Evolutionary conservation across 1,140 invertebrate genomes (phyloP).

Genomic region (Spodoptera litura): DNA sequence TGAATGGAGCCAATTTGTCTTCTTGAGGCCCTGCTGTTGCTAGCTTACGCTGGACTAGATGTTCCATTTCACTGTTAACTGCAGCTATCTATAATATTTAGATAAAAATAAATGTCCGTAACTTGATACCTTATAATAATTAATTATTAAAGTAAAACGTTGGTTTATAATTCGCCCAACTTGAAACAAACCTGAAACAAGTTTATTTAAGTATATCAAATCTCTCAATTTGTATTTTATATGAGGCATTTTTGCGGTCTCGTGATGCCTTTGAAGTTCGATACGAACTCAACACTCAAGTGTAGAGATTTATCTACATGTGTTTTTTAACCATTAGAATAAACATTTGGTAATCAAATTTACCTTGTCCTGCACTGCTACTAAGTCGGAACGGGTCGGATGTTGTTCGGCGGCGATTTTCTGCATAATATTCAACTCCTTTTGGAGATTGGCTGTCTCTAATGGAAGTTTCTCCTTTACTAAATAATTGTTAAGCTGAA

Average conservation of each 20-base stretch:
- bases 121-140: too few relatives aligned
- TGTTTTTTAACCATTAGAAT: too few relatives aligned
- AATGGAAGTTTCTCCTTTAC: constrained; percentile 92
- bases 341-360: not conserved
- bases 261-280: not conserved
- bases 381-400: constrained; percentile 89
- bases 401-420: constrained; percentile 89
- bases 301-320: not conserved
- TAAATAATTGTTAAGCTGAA: constrained; percentile 90
- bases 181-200: not conserved
- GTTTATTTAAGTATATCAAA: not conserved
- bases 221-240: not conserved
- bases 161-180: too few relatives aligned
- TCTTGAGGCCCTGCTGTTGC: constrained; percentile 82
- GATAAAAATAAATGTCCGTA: too few relatives aligned
- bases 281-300: not conserved
- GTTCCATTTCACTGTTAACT: constrained; percentile 88
- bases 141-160: too few relatives aligned
- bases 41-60: constrained; percentile 85
- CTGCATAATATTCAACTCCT: constrained; percentile 90
- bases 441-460: constrained; percentile 88
- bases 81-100: constrained; percentile 84
- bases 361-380: constrained; percentile 89
- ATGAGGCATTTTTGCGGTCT: not conserved
- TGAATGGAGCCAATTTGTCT: constrained; percentile 93